Evolutionary conservation across 2,888 invertebrate species (phyloP).

Genomic region (Camponotus fellah): DNA sequence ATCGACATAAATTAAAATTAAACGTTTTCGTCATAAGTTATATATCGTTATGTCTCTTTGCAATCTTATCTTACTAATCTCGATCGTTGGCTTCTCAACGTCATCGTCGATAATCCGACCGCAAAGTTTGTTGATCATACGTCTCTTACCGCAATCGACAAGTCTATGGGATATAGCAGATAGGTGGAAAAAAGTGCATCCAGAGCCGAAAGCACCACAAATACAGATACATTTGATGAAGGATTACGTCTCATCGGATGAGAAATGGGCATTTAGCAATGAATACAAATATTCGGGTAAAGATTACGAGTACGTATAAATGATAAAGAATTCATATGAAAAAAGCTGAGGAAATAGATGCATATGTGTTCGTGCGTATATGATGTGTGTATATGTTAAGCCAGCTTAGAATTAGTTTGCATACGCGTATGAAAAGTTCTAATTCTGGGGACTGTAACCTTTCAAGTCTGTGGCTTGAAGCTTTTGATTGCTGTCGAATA

Average conservation of each 20-base stretch:
- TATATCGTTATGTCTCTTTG: slow-evolving; percentile 10
- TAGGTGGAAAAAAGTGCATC: slow-evolving; percentile 18
- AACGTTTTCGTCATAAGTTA: background rate
- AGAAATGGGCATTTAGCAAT: background rate
- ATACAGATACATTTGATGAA: slow-evolving; percentile 53
- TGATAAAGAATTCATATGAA: background rate
- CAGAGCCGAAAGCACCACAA: slow-evolving; percentile 9
- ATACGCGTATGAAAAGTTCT: background rate
- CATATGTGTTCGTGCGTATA: background rate
- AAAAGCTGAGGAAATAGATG: background rate
- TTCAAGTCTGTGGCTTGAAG: background rate
- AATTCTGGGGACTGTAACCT: background rate
- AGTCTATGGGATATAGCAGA: background rate
- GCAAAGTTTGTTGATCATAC: background rate
- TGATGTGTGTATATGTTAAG: background rate
- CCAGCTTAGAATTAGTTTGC: background rate
- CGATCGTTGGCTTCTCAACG: background rate
- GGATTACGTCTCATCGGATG: background rate
- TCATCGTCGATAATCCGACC: background rate
- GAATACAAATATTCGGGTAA: slow-evolving; percentile 45
- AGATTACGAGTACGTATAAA: slow-evolving; percentile 12
- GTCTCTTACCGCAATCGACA: background rate
- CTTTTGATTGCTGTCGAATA: background rate
- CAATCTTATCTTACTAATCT: background rate
- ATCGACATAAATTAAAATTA: background rate